Base-by-base conservation (phyloP, 2,888 invertebrate species). In the Chrysotoxum bicinctum region DNA sequence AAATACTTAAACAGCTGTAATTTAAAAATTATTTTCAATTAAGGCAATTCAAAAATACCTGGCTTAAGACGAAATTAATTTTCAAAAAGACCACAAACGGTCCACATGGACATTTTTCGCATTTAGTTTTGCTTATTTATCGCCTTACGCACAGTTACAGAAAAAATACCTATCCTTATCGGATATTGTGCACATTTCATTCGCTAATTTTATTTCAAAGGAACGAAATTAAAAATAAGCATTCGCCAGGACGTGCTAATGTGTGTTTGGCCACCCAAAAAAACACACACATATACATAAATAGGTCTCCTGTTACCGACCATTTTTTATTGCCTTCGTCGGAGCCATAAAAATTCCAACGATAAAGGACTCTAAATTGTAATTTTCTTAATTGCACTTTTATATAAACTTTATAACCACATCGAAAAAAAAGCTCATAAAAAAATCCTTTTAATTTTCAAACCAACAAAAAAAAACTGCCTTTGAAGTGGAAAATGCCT, bases 301-400 rank as follows among this genome's bases (percentile, higher is more conserved):
- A 66, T 66, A 66, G 32, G 21, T 48, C 64, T 21, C 48, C 48
- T 21, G 45, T 32, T 19, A 26, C 62, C 23, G 19, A 45, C 43
- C 10, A 30, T 35, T n/a, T 50, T 64, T 66, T 37, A 35, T 50
- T 35, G 50, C 35, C 12, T 66, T 32, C 19, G 0, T 45, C 50
- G n/a, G 8, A 21, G n/a, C 23, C 21, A 66, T 66, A 66, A 66
- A 66, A 35, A 35, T 48, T 21, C 66, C 32, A 30, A 19, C 35
- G 35, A 66, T 66, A 50, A 66, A 48, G 66, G 50, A 66, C 66
- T 66, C 48, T 64, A 48, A 58, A 81, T 75, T 81, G 75, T 70
- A 50, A 81, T 82, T 82, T 82, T 26, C 77, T 77, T 82, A 68
- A 77, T 82, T 82, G 77, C 56, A 82, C 72, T 82, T 48, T 40